Evolutionary conservation across 2,888 invertebrate species (phyloP).

Genomic region (Hemistola chrysoprasaria): DNA sequence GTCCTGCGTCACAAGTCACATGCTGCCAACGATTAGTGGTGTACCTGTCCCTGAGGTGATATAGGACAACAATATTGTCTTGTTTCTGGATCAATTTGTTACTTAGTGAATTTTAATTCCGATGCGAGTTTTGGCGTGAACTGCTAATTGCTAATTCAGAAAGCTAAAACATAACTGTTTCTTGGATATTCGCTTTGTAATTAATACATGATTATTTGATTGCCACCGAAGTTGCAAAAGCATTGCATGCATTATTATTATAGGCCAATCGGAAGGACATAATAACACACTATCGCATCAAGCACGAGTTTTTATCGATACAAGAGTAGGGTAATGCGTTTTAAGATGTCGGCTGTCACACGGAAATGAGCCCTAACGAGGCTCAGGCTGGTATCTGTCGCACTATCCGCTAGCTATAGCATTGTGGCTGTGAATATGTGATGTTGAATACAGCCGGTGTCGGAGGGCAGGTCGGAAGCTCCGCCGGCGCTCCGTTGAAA

Average conservation of each 20-base stretch:
- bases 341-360: slow-evolving; percentile 10
- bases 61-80: slow-evolving; percentile 36
- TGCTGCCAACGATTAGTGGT: slow-evolving; percentile 46
- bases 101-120: slow-evolving; percentile 31
- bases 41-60: slow-evolving; percentile 39
- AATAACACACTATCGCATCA: no score
- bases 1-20: slow-evolving; percentile 46
- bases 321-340: neutral
- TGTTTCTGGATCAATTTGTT: slow-evolving; percentile 28
- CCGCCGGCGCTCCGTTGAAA: slow-evolving; percentile 60
- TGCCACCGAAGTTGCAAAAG: no score
- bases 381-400: neutral
- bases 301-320: no score
- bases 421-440: slow-evolving; percentile 43
- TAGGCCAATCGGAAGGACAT: no score
- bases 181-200: no score
- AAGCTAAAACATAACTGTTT: no score
- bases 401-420: slow-evolving; percentile 9
- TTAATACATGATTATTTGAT: no score
- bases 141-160: no score
- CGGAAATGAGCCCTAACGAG: slow-evolving; percentile 1
- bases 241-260: no score
- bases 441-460: slow-evolving; percentile 53
- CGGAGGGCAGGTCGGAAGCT: slow-evolving; percentile 71
- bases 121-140: slow-evolving; percentile 9